Conservation (phyloP, 2,797 vertebrate species). For the Linurgus olivaceus region DNA sequence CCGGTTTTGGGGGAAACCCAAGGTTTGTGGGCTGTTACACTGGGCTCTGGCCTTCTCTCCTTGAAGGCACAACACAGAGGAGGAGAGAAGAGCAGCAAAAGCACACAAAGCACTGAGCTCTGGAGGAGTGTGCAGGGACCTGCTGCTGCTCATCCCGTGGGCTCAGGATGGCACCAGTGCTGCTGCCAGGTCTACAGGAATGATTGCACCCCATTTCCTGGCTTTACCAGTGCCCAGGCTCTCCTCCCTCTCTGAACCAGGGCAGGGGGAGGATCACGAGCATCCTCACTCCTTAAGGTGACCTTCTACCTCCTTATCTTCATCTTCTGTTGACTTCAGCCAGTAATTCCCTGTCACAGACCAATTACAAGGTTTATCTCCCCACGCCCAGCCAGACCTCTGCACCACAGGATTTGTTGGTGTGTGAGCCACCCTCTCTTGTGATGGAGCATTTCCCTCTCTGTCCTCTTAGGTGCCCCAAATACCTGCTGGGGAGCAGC, state of each 20-base stretch:
- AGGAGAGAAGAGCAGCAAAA: not conserved
- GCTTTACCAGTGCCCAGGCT: too few relatives aligned
- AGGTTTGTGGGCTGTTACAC: not conserved
- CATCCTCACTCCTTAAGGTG: not conserved
- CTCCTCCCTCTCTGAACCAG: too few relatives aligned
- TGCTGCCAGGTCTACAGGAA: not conserved
- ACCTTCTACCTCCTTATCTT: not conserved
- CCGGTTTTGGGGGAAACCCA: rapidly evolving
- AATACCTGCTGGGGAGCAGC: not conserved
- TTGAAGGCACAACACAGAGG: not conserved
- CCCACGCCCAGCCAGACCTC: not conserved
- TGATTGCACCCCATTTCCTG: not conserved
- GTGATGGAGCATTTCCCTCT: not conserved
- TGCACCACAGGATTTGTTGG: not conserved
- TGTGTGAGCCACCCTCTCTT: not conserved
- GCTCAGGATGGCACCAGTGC: not conserved
- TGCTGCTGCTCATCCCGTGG: not conserved
- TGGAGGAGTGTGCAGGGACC: not conserved
- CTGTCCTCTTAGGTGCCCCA: not conserved
- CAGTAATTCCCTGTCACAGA: not conserved
- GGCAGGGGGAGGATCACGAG: not conserved
- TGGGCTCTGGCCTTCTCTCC: not conserved
- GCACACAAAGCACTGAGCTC: not conserved
- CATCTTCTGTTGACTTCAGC: not conserved
- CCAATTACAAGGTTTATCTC: not conserved